These are phyloP conservation scores for Sebastes taczanowskii DNA, from an alignment of 2,797 vertebrate genomes.

Conservation along the genomic window DNA sequence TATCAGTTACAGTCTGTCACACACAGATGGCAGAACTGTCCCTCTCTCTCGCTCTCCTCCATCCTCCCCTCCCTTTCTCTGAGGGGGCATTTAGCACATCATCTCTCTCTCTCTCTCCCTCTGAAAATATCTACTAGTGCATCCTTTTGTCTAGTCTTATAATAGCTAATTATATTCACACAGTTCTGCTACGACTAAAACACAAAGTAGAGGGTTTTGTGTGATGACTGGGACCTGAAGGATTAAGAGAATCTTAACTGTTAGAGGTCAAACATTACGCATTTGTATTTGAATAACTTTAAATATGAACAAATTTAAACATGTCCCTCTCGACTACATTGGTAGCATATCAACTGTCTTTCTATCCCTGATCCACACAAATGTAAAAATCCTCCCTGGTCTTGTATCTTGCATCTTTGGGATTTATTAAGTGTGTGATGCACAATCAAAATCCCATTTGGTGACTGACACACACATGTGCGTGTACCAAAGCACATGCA, in stretches of 20 bases:
- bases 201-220: not conserved
- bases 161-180: not conserved
- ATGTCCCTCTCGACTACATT: not conserved
- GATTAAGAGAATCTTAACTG: not conserved
- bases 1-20: slow-evolving; percentile 77
- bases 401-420: not conserved
- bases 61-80: not conserved
- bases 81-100: slow-evolving; percentile 44
- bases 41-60: not conserved
- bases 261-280: not conserved
- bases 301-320: not conserved
- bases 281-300: not conserved
- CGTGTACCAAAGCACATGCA: slow-evolving; percentile 4
- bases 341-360: not conserved
- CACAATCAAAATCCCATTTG: slow-evolving; percentile 12
- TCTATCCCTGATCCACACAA: not conserved
- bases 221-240: not conserved
- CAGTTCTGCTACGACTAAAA: not conserved
- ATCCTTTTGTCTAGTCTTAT: slow-evolving; percentile 28
- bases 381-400: not conserved
- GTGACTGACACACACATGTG: not conserved
- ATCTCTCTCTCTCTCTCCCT: not conserved
- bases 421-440: not conserved
- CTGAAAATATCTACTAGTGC: slow-evolving; percentile 6
- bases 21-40: slow-evolving; percentile 75